A percentile compares a stretch with the other conserved stretches of the same genome.
Conservation (phyloP, 2,797 vertebrate species). For the Poliocrania exsul region DNA sequence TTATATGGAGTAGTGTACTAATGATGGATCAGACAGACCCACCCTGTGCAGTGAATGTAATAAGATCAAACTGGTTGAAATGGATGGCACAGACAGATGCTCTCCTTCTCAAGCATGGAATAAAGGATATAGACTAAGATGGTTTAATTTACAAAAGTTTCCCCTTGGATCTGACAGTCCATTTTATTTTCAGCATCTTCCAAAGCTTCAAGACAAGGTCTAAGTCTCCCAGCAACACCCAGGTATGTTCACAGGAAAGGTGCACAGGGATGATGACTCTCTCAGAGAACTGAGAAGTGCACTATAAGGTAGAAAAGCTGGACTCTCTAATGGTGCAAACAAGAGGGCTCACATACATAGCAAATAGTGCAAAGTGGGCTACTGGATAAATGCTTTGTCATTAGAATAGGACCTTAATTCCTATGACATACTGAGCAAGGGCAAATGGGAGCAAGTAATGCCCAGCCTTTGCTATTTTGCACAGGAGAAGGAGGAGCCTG, state of each 20-base stretch:
- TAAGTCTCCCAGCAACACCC: not conserved
- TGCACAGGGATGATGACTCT: not conserved
- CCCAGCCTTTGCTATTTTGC: not conserved
- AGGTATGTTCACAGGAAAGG: not conserved
- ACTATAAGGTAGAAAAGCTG: not conserved
- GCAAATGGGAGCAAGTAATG: not conserved
- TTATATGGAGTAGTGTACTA: not conserved
- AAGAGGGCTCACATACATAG: not conserved
- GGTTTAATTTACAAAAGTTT: not conserved
- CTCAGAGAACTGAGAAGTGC: not conserved
- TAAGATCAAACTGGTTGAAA: not conserved
- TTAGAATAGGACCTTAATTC: not conserved
- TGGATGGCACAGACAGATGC: not conserved
- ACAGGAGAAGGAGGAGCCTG: not conserved
- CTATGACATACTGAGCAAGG: not conserved
- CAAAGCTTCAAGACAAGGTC: not conserved
- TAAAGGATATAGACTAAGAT: not conserved
- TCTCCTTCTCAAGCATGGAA: not conserved
- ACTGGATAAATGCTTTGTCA: not conserved
- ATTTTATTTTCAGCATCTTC: not conserved
- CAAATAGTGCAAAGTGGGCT: constrained; percentile 24
- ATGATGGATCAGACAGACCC: not conserved
- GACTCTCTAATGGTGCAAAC: not conserved
- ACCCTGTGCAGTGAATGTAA: not conserved
- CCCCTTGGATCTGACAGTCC: not conserved